phyloP scores from a whole-genome alignment of 2,888 invertebrate genomes.

The Eristalis arbustorum region DNA sequence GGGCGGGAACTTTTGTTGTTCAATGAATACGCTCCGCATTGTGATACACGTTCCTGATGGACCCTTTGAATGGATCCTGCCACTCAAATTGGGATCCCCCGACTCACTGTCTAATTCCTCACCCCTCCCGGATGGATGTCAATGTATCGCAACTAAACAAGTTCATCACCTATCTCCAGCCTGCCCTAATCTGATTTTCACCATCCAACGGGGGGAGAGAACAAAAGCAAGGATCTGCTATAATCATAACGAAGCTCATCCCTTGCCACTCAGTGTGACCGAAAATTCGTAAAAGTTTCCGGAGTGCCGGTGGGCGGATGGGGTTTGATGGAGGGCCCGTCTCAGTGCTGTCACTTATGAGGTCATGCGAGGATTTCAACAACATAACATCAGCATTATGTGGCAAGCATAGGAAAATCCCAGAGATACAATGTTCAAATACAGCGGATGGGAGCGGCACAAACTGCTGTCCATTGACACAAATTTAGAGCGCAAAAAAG shows the following conservation, averaged over 20 bases:
- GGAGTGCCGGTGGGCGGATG: neutral
- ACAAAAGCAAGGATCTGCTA: neutral
- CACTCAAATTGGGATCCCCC: slow-evolving; percentile 2
- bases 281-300: neutral
- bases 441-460: neutral
- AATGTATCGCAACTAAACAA: neutral
- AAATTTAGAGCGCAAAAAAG: neutral
- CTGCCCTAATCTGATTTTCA: neutral
- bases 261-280: neutral
- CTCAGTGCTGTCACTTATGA: slow-evolving; percentile 1
- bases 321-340: neutral
- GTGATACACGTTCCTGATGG: neutral
- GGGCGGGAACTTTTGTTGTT: neutral
- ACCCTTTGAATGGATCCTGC: neutral
- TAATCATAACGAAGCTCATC: neutral
- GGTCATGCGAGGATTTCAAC: slow-evolving; percentile 10
- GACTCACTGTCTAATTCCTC: no score
- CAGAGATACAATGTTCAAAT: neutral
- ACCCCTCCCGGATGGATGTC: neutral
- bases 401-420: neutral
- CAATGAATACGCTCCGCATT: neutral
- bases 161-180: neutral
- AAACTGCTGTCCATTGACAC: neutral
- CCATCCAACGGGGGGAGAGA: neutral
- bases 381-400: neutral